Conservation (phyloP, 2,888 invertebrate genomes). For the Trichopoda pennipes region DNA sequence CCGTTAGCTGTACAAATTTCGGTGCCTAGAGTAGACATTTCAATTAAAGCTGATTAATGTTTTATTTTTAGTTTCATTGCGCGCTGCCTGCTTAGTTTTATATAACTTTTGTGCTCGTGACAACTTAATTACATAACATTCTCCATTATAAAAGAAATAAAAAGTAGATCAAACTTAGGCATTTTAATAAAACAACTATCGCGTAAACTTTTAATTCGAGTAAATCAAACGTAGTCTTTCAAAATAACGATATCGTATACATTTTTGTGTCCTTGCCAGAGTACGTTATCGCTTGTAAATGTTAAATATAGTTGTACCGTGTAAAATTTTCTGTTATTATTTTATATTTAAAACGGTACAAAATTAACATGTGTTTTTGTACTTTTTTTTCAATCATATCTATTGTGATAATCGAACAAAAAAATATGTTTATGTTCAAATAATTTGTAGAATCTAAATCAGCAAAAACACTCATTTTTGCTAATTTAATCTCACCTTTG, state of each 20-base stretch:
- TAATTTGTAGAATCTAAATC: conserved; percentile 49
- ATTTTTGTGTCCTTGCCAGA: too few relatives aligned
- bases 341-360: background rate
- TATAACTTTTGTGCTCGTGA: background rate
- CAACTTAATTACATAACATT: background rate
- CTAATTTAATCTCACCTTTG: conserved; percentile 34
- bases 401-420: conserved; percentile 3
- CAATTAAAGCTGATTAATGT: conserved; percentile 67
- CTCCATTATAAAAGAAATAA: background rate
- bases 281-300: too few relatives aligned
- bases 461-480: conserved; percentile 26
- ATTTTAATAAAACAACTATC: too few relatives aligned
- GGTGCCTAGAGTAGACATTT: conserved; percentile 37
- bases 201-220: too few relatives aligned
- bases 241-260: too few relatives aligned
- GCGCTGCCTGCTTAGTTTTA: background rate
- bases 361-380: background rate
- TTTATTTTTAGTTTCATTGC: conserved; percentile 56
- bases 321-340: background rate
- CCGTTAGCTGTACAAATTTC: conserved; percentile 46
- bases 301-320: too few relatives aligned
- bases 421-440: conserved; percentile 18
- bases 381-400: background rate
- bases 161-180: background rate
- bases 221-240: too few relatives aligned